A percentile compares a stretch with the other conserved stretches of the same genome.
These are phyloP conservation scores for Idaea dimidiata DNA, from an alignment of 2,888 invertebrate species.

Conservation along the genomic window DNA sequence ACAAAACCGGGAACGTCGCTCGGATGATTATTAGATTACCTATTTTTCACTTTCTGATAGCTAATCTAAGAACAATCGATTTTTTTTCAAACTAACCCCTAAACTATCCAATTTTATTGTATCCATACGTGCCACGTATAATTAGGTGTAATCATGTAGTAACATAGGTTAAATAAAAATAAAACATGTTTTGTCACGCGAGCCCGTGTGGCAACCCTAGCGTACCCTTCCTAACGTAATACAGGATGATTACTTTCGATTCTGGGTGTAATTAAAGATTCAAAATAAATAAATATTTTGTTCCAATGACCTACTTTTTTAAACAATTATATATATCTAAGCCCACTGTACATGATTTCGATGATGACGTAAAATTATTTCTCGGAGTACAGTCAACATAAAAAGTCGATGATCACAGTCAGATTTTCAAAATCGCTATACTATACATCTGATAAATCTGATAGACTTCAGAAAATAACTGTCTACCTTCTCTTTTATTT, in stretches of 20 bases:
- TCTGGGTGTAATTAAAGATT: slow-evolving; percentile 6
- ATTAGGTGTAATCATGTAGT: slow-evolving; percentile 43
- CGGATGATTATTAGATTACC: no score
- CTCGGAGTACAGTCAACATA: no score
- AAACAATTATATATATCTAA: neutral
- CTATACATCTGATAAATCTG: no score
- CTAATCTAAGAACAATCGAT: no score
- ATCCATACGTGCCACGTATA: slow-evolving; percentile 31
- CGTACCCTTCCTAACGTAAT: slow-evolving; percentile 21
- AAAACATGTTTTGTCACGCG: slow-evolving; percentile 48
- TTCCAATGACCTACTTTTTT: neutral
- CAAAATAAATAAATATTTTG: neutral
- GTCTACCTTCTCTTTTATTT: no score
- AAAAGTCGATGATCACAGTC: no score
- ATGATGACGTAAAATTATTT: neutral
- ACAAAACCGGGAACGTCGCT: no score
- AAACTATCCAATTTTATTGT: slow-evolving; percentile 28
- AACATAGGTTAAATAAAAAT: slow-evolving; percentile 39
- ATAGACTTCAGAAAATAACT: no score
- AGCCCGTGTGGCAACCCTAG: slow-evolving; percentile 58
- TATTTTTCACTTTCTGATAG: no score
- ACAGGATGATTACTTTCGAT: slow-evolving; percentile 22
- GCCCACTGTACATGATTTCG: neutral
- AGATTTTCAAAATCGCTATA: no score
- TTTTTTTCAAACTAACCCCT: neutral